These are phyloP conservation scores for Loxodonta africana DNA, from an alignment of 2,113 vertebrate species.

Conservation along the genomic window DNA sequence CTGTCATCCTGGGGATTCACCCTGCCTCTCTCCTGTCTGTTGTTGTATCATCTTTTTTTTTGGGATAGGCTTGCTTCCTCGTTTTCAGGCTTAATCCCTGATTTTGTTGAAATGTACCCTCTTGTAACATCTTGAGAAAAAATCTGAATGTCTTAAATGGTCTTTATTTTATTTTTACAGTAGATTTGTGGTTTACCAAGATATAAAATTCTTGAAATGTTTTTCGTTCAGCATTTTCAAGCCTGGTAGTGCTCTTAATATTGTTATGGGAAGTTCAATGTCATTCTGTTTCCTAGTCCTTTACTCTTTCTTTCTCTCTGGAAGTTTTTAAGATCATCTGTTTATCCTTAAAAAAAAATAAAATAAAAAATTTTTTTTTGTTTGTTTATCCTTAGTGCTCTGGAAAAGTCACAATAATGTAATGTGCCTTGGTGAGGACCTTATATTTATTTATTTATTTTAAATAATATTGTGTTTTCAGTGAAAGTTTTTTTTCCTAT, in stretches of 20 bases:
- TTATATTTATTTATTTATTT: background rate
- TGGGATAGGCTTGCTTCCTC: background rate
- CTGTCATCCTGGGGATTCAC: background rate
- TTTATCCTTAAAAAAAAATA: background rate
- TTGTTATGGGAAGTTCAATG: background rate
- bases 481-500: background rate
- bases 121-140: background rate
- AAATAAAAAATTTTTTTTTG: no score
- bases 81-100: background rate
- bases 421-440: background rate
- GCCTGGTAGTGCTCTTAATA: background rate
- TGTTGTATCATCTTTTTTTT: background rate
- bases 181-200: background rate
- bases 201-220: background rate
- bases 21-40: background rate
- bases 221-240: conserved; percentile 41
- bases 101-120: background rate
- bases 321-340: background rate
- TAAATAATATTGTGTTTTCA: no score
- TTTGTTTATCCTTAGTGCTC: background rate
- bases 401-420: background rate
- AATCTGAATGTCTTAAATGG: background rate
- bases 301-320: background rate
- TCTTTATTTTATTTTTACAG: conserved; percentile 24
- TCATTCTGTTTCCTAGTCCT: background rate